Percentiles rank a stretch among this genome's conserved stretches.
These are phyloP conservation scores for Pseudoips prasinana DNA, from an alignment of 2,888 invertebrate species.

Conservation along the genomic window DNA sequence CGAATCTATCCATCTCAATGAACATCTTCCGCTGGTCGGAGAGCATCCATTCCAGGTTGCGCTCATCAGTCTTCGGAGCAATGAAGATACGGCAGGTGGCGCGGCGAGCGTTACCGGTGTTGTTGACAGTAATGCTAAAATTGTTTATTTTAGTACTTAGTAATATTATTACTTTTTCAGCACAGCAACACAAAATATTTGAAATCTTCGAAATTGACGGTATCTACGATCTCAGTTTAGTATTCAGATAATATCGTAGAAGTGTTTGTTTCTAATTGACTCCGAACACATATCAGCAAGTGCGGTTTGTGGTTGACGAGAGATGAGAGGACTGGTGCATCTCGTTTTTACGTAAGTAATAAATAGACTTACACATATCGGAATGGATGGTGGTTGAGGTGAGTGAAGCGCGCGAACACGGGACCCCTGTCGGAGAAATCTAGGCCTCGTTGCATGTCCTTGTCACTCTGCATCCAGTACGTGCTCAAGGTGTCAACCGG, in stretches of 20 bases:
- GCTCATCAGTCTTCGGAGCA: conserved; percentile 86
- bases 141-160: no score
- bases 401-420: conserved; percentile 87
- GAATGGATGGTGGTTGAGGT: conserved; percentile 89
- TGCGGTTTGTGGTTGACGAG: no score
- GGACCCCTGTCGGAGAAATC: conserved; percentile 88
- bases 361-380: conserved; percentile 76
- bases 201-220: no score
- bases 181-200: no score
- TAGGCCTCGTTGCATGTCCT: conserved; percentile 90
- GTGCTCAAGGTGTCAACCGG: conserved; percentile 84
- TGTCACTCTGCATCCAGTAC: conserved; percentile 90
- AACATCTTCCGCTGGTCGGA: conserved; percentile 85
- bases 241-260: no score
- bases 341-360: no score
- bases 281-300: no score
- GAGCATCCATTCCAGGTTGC: conserved; percentile 83
- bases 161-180: no score
- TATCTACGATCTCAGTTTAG: no score
- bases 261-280: no score
- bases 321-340: no score
- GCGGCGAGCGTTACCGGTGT: conserved; percentile 65
- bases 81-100: conserved; percentile 88
- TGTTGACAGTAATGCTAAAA: conserved; percentile 75
- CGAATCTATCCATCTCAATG: conserved; percentile 89